Evolutionary conservation across 2,113 vertebrate genomes (phyloP).

Genomic region (Albula glossodonta): DNA sequence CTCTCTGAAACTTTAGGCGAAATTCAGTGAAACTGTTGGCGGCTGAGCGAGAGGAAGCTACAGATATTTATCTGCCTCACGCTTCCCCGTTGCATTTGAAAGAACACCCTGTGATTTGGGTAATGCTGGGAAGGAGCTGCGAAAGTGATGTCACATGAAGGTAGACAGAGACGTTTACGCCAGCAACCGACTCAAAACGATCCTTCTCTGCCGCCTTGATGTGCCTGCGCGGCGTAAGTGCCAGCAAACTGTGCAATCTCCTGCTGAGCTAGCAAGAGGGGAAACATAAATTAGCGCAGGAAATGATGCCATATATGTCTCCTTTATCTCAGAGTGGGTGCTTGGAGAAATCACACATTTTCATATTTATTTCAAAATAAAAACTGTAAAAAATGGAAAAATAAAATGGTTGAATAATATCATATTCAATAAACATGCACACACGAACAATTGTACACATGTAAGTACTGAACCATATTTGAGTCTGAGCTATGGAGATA

Average conservation of each 20-base stretch:
- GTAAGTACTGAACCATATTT: background rate
- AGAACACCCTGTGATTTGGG: conserved; percentile 45
- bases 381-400: background rate
- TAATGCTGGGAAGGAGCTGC: conserved; percentile 28
- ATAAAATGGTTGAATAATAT: background rate
- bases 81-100: conserved; percentile 38
- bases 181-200: conserved; percentile 10
- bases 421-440: background rate
- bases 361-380: background rate
- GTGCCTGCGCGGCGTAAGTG: conserved; percentile 4
- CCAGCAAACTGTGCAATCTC: background rate
- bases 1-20: conserved; percentile 56
- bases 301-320: conserved; percentile 17
- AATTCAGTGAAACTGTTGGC: conserved; percentile 24
- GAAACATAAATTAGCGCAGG: conserved; percentile 1
- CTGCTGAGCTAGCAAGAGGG: conserved; percentile 31
- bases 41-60: conserved; percentile 25
- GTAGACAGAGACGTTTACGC: conserved; percentile 10
- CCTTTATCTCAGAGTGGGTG: background rate
- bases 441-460: background rate
- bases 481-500: too few relatives aligned
- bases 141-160: conserved; percentile 43
- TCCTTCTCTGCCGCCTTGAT: background rate
- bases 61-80: conserved; percentile 40
- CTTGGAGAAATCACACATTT: background rate